Evolutionary conservation across 2,797 vertebrate species (phyloP).

Genomic region (Oreochromis grahami): DNA sequence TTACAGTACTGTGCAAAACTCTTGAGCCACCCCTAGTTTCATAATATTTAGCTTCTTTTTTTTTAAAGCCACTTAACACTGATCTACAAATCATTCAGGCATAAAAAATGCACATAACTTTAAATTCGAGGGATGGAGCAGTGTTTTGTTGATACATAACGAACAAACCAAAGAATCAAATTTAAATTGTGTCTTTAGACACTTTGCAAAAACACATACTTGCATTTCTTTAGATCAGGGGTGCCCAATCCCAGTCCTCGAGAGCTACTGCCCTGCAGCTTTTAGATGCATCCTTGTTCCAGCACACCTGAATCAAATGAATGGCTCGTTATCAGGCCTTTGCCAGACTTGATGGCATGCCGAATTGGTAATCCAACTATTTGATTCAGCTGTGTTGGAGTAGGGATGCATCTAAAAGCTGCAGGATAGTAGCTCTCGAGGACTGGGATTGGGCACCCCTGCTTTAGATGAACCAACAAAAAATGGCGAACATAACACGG

Average conservation of each 20-base stretch:
- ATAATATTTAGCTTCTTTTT: background rate
- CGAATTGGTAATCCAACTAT: no score
- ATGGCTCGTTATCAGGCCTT: no score
- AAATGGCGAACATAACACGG: background rate
- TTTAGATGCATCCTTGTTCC: no score
- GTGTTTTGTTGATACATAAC: background rate
- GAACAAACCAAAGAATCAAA: accelerated
- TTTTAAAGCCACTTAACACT: background rate
- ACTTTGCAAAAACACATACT: background rate
- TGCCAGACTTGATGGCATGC: no score
- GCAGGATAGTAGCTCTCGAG: no score
- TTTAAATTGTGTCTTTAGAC: background rate
- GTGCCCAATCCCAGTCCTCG: no score
- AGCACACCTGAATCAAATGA: no score
- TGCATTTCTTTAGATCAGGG: background rate
- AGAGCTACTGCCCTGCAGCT: no score
- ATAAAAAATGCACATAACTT: background rate
- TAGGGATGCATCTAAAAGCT: no score
- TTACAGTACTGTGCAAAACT: background rate
- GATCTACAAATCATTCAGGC: background rate
- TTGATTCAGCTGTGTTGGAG: no score
- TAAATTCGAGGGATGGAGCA: background rate
- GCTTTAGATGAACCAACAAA: background rate
- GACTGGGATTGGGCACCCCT: no score
- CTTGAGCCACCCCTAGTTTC: background rate